Conservation (phyloP, 2,797 vertebrate genomes). For the Peromyscus nudipes region DNA sequence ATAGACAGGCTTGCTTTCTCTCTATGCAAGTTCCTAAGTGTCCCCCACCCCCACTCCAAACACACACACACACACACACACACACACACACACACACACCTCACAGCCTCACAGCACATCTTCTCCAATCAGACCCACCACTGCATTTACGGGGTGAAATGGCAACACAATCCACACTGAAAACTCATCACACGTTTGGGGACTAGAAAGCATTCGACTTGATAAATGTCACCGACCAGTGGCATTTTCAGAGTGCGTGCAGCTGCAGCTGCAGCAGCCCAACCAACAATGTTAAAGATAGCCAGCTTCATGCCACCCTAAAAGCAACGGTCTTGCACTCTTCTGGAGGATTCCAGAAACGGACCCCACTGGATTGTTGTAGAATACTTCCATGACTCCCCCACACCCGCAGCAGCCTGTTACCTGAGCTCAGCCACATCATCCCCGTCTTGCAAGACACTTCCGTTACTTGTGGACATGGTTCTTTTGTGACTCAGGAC, state of each 20-base stretch:
- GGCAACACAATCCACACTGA: slow-evolving; percentile 30
- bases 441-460: not conserved
- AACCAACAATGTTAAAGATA: not conserved
- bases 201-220: slow-evolving; percentile 60
- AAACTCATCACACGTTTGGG: slow-evolving; percentile 18
- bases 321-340: not conserved
- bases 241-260: slow-evolving; percentile 36
- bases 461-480: not conserved
- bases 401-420: accelerated
- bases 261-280: not conserved
- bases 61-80: not conserved
- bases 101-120: not conserved
- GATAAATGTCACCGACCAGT: slow-evolving; percentile 65
- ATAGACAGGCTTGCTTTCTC: not conserved
- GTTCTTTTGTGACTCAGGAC: not conserved
- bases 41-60: not conserved
- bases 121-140: not conserved
- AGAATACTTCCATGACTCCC: not conserved
- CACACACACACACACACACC: not conserved
- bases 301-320: not conserved
- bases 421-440: not conserved
- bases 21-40: not conserved
- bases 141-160: accelerated
- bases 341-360: not conserved
- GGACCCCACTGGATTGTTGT: not conserved